phyloP scores from a whole-genome alignment of 2,113 vertebrate genomes.

The Spilogale gracilis region DNA sequence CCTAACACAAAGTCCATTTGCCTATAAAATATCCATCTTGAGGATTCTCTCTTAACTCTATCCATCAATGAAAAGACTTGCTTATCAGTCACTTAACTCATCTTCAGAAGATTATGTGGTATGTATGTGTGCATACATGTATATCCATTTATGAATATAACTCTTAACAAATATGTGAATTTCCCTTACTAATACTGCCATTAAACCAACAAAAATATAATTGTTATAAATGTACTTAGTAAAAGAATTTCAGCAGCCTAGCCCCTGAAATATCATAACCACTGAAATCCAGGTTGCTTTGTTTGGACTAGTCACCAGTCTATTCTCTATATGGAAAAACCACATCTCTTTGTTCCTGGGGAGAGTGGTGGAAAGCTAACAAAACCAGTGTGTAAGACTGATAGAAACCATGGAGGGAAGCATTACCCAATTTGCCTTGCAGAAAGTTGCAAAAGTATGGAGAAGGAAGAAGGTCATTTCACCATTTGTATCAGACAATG shows the following conservation, averaged over 20 bases:
- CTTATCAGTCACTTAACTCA: constrained; percentile 24
- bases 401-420: constrained; percentile 59
- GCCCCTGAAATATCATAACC: constrained; percentile 51
- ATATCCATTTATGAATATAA: constrained; percentile 43
- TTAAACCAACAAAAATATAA: constrained; percentile 19
- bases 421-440: constrained; percentile 69
- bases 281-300: constrained; percentile 65
- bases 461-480: background rate
- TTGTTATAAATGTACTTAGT: background rate
- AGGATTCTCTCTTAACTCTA: constrained; percentile 59
- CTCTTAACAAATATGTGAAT: constrained; percentile 4
- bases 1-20: background rate
- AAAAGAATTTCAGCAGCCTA: background rate
- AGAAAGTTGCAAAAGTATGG: constrained; percentile 60
- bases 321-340: background rate
- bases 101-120: background rate
- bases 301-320: constrained; percentile 31
- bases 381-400: background rate
- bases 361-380: constrained; percentile 52
- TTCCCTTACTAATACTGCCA: constrained; percentile 5
- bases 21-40: background rate
- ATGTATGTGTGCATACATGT: background rate
- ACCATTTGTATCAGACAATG: constrained; percentile 11
- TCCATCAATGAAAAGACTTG: background rate
- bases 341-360: constrained; percentile 59